Percentiles rank a stretch among this genome's conserved stretches.
Evolutionary conservation across 2,888 invertebrate genomes (phyloP).

Genomic region (Nemoura dubitans): DNA sequence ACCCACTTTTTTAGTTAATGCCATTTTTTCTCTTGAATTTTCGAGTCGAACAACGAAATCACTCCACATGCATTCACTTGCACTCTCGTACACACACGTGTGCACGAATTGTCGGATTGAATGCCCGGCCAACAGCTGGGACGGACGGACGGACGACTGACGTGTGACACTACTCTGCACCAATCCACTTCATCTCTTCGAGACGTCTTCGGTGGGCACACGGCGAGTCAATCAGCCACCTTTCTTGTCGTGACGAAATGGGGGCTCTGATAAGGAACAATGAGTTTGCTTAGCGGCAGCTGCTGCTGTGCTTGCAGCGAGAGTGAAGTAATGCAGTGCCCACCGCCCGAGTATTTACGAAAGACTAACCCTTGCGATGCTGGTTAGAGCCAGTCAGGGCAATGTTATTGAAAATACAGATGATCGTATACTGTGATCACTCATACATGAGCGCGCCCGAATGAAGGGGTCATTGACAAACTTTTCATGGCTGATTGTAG

Average conservation of each 20-base stretch:
- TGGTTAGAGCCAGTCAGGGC: neutral
- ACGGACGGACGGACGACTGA: no score
- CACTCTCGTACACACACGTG: constrained; percentile 12
- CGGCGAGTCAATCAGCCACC: neutral
- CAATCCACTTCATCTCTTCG: neutral
- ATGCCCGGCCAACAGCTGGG: neutral
- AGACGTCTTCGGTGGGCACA: neutral
- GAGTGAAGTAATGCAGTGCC: neutral
- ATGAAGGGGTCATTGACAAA: neutral
- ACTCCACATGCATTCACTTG: neutral
- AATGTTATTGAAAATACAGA: neutral
- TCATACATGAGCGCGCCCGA: neutral
- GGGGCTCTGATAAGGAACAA: neutral
- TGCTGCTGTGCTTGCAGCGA: neutral
- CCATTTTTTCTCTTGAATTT: neutral
- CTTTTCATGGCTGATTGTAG: neutral
- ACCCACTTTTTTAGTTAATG: neutral
- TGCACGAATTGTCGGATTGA: neutral
- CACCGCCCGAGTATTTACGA: neutral
- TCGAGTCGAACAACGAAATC: neutral
- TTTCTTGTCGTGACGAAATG: neutral
- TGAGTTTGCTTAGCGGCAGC: neutral
- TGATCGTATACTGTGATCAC: neutral
- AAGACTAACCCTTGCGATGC: neutral
- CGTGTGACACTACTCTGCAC: neutral